Conservation (phyloP, 1,140 invertebrate species). For the Drosophila truncata region DNA sequence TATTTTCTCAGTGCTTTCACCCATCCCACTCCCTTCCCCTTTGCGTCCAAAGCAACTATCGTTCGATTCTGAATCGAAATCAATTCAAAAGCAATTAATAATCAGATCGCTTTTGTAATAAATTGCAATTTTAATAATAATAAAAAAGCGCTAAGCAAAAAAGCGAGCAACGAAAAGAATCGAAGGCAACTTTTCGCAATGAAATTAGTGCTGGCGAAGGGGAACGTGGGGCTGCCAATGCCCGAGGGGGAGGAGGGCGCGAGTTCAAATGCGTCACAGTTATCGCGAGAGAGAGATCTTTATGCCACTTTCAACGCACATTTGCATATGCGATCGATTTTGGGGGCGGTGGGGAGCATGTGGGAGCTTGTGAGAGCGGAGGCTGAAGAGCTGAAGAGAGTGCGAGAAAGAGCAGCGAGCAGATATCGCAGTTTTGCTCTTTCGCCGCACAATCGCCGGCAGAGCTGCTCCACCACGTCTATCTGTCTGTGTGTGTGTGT, state of each 20-base stretch:
- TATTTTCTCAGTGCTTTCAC: background rate
- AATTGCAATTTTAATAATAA: conserved; percentile 76
- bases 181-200: conserved; percentile 50
- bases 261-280: conserved; percentile 67
- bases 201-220: conserved; percentile 47
- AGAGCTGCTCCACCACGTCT: conserved; percentile 3
- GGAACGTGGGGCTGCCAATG: background rate
- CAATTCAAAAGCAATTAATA: conserved; percentile 79
- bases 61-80: conserved; percentile 54
- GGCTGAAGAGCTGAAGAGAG: conserved; percentile 32
- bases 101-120: conserved; percentile 79
- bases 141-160: conserved; percentile 59
- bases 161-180: conserved; percentile 38
- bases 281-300: conserved; percentile 37
- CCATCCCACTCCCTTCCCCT: no score
- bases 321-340: conserved; percentile 51
- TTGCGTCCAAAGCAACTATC: conserved; percentile 13
- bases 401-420: conserved; percentile 52
- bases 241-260: conserved; percentile 14
- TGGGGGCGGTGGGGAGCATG: conserved; percentile 6
- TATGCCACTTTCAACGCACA: conserved; percentile 54
- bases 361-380: conserved; percentile 19
- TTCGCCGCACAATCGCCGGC: conserved; percentile 16
- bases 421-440: conserved; percentile 13
- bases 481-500: conserved; percentile 13